phyloP scores from a whole-genome alignment of 2,113 vertebrate species.

The Merops nubicus region DNA sequence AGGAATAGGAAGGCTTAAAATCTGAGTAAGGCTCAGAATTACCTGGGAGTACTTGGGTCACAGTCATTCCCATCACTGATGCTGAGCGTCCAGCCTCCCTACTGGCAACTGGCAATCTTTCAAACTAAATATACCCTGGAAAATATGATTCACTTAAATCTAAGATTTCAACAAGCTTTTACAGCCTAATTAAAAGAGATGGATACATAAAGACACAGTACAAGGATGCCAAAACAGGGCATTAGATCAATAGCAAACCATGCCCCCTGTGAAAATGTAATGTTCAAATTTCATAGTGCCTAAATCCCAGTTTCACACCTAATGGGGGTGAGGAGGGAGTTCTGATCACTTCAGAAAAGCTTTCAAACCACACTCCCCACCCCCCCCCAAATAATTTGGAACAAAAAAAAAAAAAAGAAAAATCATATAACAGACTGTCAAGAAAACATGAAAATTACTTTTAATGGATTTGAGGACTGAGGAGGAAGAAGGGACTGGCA shows the following conservation, averaged over 20 bases:
- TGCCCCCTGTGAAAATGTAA: not conserved
- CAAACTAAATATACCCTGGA: not conserved
- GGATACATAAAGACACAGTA: not conserved
- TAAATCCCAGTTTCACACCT: not conserved
- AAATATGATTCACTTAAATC: not conserved
- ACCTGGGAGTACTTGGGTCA: not conserved
- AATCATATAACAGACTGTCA: not conserved
- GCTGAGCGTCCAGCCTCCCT: not conserved
- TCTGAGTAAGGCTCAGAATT: not conserved
- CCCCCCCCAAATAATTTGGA: not conserved
- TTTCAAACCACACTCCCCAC: not conserved
- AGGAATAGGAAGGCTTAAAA: not conserved
- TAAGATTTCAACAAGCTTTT: not conserved
- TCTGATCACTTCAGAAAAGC: not conserved
- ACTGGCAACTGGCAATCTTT: not conserved
- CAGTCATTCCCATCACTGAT: not conserved
- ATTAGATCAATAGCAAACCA: not conserved
- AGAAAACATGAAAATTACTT: not conserved
- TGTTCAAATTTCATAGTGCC: not conserved
- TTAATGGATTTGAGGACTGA: not conserved
- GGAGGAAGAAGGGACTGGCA: not conserved
- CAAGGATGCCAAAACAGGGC: not conserved
- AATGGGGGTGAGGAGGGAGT: accelerated
- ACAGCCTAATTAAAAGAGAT: not conserved
- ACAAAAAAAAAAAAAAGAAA: not conserved